phyloP scores from a whole-genome alignment of 2,888 invertebrate genomes.

The Ptilodon capucinus region DNA sequence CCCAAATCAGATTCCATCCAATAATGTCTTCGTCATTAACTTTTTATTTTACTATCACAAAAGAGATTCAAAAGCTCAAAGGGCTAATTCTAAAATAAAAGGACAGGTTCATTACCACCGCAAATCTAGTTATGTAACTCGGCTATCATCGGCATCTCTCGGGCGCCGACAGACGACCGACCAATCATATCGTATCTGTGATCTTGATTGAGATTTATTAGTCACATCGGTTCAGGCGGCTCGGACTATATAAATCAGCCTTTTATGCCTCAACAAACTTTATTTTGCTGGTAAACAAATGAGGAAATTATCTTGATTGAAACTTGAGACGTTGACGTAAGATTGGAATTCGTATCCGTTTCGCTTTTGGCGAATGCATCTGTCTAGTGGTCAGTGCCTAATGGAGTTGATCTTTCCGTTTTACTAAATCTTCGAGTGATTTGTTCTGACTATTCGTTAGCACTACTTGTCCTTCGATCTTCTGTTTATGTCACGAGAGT shows the following conservation, averaged over 20 bases:
- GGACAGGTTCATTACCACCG: conserved; percentile 64
- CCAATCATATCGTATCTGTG: conserved; percentile 62
- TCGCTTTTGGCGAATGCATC: conserved; percentile 6
- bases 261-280: conserved; percentile 43
- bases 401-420: conserved; percentile 42
- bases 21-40: not conserved
- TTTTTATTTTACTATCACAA: conserved; percentile 4
- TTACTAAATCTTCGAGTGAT: conserved; percentile 45
- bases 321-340: conserved; percentile 1
- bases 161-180: conserved; percentile 63
- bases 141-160: conserved; percentile 46
- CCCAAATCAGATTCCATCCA: not conserved
- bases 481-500: conserved; percentile 1
- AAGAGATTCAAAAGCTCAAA: conserved; percentile 19
- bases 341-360: not conserved
- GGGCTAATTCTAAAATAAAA: conserved; percentile 45
- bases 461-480: conserved; percentile 41
- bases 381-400: conserved; percentile 3
- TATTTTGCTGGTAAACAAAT: conserved; percentile 19
- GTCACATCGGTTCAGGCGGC: conserved; percentile 57
- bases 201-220: conserved; percentile 81
- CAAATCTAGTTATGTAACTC: conserved; percentile 67
- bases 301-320: conserved; percentile 4
- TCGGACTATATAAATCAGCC: conserved; percentile 56
- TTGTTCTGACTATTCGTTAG: conserved; percentile 63